A percentile compares a stretch with the other conserved stretches of the same genome.
Conservation (phyloP, 2,113 vertebrate species). For the Pterocles gutturalis region DNA sequence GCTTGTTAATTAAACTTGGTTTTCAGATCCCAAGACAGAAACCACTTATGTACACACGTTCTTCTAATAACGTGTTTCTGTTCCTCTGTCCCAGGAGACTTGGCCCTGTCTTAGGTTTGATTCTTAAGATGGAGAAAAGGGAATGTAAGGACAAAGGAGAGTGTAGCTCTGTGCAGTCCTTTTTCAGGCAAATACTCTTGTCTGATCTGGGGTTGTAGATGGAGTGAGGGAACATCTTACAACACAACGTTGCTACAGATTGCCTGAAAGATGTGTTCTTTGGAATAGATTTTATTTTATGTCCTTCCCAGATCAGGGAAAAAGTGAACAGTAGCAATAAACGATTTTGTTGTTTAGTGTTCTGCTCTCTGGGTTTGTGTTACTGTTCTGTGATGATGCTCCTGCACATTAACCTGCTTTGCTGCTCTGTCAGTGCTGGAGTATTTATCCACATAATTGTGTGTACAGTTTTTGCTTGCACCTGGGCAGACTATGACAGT, state of each 20-base stretch:
- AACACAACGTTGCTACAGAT: rapidly evolving
- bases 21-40: slow-evolving; percentile 13
- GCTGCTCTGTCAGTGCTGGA: background rate
- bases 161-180: background rate
- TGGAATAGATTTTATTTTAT: background rate
- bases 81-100: background rate
- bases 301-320: background rate
- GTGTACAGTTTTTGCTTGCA: background rate
- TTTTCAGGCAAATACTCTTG: background rate
- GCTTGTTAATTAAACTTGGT: slow-evolving; percentile 7
- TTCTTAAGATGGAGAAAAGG: background rate
- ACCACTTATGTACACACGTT: background rate
- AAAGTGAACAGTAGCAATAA: background rate
- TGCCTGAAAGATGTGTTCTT: background rate
- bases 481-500: background rate
- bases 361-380: background rate
- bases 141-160: background rate
- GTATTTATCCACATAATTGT: background rate
- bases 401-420: background rate
- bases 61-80: background rate
- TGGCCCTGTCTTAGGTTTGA: background rate
- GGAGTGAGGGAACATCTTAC: background rate
- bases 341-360: background rate
- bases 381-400: background rate
- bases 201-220: background rate